Base-by-base conservation (phyloP, 1,140 invertebrate species). In the Ostrea denselamellosa region DNA sequence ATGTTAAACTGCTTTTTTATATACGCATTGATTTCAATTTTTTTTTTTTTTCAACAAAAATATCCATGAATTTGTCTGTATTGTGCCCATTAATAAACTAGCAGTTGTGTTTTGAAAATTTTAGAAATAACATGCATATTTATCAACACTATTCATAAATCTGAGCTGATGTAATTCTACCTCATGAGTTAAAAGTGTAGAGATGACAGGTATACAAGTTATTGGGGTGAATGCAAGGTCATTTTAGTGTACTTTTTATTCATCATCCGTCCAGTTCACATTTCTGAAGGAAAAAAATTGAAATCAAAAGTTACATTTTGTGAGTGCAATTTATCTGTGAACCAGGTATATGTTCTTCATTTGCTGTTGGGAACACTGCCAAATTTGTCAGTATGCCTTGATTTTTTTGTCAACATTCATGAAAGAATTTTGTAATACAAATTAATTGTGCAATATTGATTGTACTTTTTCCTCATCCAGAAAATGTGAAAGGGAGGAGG, bases 261-360 rank as follows among this genome's bases (percentile, higher is more conserved):
- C 28, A 77, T 77, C 68, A 77, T 77, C 68, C 68, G 68, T 77
- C 68, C 68, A 77, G 68, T 28, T 10, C 28, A 34, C 22, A 77
- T 34, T 77, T 34, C 22, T 77, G 25, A 9, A 19, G 14, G 58
- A 62, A 77, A 28, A 71, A 77, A 12, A 34, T 25, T 34, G 10
- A 17, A 77, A 77, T 77, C 68, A 77, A 77, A 77, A 77, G 25
- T 14, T 28, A 77, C 68, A 77, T 77, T 77, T 14, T 77, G 22
- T 4, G 68, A 77, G 68, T 77, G 68, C 68, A 77, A 77, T 77
- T 77, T 28, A 71, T 25, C 28, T 77, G 68, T 77, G 68, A 77
- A 77, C 68, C 25, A 77, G 68, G 68, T 77, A 77, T 25, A 28
- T 62, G 14, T 17, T 19, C n/a, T 62, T 77, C 28, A 34, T 14